phyloP scores from a whole-genome alignment of 2,888 invertebrate species.

The Metellina segmentata region DNA sequence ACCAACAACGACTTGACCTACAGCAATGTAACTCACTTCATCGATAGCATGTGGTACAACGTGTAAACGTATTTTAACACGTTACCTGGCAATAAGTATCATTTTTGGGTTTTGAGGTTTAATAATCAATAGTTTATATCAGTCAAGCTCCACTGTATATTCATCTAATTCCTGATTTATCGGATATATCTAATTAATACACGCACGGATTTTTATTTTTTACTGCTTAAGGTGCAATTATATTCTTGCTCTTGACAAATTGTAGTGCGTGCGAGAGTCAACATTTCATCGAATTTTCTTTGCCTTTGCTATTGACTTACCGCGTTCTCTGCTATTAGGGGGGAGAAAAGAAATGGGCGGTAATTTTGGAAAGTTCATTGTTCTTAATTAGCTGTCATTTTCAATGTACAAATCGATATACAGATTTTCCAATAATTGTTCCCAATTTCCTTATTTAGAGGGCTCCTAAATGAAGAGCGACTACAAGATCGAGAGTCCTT shows the following conservation, averaged over 20 bases:
- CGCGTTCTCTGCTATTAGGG: conserved; percentile 51
- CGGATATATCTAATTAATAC: too few relatives aligned
- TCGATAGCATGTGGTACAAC: too few relatives aligned
- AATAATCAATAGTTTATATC: too few relatives aligned
- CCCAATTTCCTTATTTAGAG: conserved; percentile 74
- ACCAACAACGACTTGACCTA: too few relatives aligned
- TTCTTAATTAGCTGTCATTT: conserved; percentile 75
- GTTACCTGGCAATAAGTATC: too few relatives aligned
- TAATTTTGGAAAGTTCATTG: conserved; percentile 70
- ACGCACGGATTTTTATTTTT: background rate
- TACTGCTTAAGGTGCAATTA: background rate
- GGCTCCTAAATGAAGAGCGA: conserved; percentile 57
- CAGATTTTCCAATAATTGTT: conserved; percentile 76
- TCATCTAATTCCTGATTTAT: too few relatives aligned
- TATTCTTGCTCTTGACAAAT: conserved; percentile 42
- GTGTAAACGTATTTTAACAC: too few relatives aligned
- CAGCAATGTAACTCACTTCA: too few relatives aligned
- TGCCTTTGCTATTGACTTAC: conserved; percentile 61
- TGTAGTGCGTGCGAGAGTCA: conserved; percentile 34
- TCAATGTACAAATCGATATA: conserved; percentile 75
- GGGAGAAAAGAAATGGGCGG: conserved; percentile 66
- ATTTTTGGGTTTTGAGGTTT: too few relatives aligned
- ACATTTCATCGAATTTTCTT: conserved; percentile 55
- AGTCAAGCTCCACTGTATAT: too few relatives aligned
- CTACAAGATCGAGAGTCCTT: conserved; percentile 22